Conservation (phyloP, 2,888 invertebrate genomes). For the Embidobia sp. region DNA sequence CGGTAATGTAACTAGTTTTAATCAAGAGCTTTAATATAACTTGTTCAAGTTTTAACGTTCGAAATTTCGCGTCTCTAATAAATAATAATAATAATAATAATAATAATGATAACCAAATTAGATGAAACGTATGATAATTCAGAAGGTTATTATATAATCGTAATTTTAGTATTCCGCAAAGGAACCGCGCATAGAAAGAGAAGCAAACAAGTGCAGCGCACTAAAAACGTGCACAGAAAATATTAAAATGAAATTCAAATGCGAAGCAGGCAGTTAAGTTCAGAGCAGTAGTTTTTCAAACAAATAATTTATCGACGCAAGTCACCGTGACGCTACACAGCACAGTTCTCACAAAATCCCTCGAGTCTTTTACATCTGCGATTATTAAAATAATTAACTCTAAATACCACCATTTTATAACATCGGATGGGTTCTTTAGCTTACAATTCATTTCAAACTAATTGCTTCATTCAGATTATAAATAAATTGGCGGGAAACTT, state of each 20-base stretch:
- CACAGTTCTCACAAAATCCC: conserved; percentile 46
- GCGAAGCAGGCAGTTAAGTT: conserved; percentile 39
- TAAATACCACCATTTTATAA: conserved; percentile 20
- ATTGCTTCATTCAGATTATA: too few species aligned
- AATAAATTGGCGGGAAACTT: too few species aligned
- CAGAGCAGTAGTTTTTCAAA: conserved; percentile 47
- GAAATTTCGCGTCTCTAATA: background rate
- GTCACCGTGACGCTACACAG: conserved; percentile 50
- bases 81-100: too few species aligned
- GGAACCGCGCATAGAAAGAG: conserved; percentile 31
- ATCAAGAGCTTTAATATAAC: too few species aligned
- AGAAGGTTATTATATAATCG: conserved; percentile 31
- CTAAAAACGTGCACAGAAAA: conserved; percentile 42
- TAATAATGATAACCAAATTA: conserved; percentile 19
- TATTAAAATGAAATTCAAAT: conserved; percentile 62
- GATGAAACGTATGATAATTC: conserved; percentile 23
- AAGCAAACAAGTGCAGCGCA: conserved; percentile 22
- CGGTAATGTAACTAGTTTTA: too few species aligned
- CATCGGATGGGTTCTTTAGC: background rate
- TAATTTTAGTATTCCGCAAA: conserved; percentile 31
- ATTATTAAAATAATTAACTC: conserved; percentile 50
- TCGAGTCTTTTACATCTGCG: conserved; percentile 26
- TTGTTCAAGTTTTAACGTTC: too few species aligned
- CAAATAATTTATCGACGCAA: conserved; percentile 63
- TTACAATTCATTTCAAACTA: conserved; percentile 6